Evolutionary conservation across 2,888 invertebrate genomes (phyloP).

Genomic region (Eristalis intricaria): DNA sequence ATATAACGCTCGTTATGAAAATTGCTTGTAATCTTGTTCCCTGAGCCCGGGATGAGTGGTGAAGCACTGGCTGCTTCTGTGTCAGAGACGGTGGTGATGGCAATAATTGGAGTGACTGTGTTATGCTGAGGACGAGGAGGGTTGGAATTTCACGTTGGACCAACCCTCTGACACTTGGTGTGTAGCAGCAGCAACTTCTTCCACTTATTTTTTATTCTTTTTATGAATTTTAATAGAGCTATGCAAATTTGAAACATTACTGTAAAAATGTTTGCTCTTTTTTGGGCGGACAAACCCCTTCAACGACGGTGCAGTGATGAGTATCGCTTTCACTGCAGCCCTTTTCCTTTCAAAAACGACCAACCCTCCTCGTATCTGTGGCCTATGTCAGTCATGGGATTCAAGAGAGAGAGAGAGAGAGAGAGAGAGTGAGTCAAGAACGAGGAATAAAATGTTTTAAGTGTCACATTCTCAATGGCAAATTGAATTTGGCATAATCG

Average conservation of each 20-base stretch:
- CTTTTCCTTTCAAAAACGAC: not conserved
- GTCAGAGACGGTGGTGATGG: constrained; percentile 53
- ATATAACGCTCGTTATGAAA: constrained; percentile 72
- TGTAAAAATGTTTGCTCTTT: constrained; percentile 69
- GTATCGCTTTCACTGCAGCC: constrained; percentile 63
- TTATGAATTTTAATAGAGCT: constrained; percentile 71
- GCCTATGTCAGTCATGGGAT: not conserved
- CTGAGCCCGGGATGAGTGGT: constrained; percentile 43
- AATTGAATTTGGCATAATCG: constrained; percentile 76
- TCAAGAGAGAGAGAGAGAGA: not conserved
- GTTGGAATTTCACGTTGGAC: constrained; percentile 37
- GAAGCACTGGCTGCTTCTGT: constrained; percentile 22
- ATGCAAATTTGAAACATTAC: constrained; percentile 66
- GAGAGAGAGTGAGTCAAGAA: constrained; percentile 22
- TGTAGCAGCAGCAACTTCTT: constrained; percentile 46
- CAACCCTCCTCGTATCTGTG: not conserved
- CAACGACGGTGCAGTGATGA: constrained; percentile 58
- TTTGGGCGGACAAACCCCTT: constrained; percentile 54
- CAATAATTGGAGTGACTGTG: constrained; percentile 62
- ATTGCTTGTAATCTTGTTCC: constrained; percentile 71
- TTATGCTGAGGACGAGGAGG: constrained; percentile 37
- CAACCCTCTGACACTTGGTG: not conserved
- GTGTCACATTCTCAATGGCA: constrained; percentile 73
- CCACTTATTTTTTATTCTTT: constrained; percentile 71
- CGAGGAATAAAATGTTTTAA: constrained; percentile 64